Evolutionary conservation across 2,888 invertebrate species (phyloP).

Genomic region (Apodemia zela): DNA sequence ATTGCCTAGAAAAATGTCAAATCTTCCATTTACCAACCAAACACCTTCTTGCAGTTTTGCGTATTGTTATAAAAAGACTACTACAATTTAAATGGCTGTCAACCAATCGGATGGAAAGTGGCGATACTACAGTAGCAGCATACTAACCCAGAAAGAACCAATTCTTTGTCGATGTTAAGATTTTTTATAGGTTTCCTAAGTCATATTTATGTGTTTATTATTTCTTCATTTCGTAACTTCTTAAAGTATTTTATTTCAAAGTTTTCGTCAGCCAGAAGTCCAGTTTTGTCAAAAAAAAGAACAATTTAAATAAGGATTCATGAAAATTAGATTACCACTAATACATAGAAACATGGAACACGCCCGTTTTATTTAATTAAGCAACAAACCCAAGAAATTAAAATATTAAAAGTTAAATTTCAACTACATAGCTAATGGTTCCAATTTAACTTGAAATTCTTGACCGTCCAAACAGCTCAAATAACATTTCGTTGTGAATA

Average conservation of each 20-base stretch:
- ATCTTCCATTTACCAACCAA: not conserved
- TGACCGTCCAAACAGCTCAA: too few species aligned
- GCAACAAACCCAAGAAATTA: too few species aligned
- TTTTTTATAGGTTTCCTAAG: not conserved
- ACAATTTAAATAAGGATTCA: not conserved
- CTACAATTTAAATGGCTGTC: not conserved
- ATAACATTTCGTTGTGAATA: too few species aligned
- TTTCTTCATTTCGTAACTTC: not conserved
- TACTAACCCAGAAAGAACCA: constrained; percentile 3
- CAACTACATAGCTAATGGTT: too few species aligned
- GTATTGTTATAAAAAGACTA: not conserved
- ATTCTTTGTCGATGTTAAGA: not conserved
- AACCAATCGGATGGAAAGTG: constrained; percentile 1
- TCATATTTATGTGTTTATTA: not conserved
- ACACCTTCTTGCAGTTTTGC: not conserved
- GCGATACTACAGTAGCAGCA: not conserved
- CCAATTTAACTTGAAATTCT: too few species aligned
- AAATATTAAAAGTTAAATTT: too few species aligned
- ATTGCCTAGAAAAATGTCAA: not conserved
- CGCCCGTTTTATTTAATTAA: too few species aligned
- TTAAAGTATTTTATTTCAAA: not conserved
- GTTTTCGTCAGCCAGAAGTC: not conserved
- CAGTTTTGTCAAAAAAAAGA: not conserved
- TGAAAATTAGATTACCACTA: too few species aligned
- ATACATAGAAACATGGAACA: too few species aligned